Conservation (phyloP, 2,113 vertebrate genomes). For the Ptyas mucosa region DNA sequence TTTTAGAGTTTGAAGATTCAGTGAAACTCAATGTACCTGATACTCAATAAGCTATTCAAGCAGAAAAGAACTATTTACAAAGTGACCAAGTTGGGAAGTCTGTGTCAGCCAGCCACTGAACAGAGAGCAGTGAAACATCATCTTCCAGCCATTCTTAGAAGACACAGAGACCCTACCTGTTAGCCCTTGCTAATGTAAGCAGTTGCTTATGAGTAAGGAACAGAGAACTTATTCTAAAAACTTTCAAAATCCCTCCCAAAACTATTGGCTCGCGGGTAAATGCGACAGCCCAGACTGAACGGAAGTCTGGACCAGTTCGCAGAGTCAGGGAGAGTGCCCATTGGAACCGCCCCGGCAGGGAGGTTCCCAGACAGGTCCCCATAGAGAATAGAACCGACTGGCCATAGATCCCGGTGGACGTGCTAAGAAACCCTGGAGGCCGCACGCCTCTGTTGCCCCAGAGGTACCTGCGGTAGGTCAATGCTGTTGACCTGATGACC, state of each 20-base stretch:
- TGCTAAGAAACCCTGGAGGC: too few species aligned
- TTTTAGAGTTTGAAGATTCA: background rate
- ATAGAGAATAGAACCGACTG: too few species aligned
- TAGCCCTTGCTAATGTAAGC: background rate
- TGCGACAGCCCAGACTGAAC: too few species aligned
- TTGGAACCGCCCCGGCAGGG: too few species aligned
- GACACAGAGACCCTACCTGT: background rate
- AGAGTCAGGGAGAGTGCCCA: too few species aligned
- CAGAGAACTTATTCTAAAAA: background rate
- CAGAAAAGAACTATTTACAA: background rate
- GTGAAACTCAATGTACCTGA: background rate
- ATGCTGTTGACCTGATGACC: too few species aligned
- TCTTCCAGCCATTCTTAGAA: background rate
- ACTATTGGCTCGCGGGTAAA: background rate
- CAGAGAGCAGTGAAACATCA: background rate
- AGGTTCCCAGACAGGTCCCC: too few species aligned
- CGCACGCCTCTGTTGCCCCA: too few species aligned
- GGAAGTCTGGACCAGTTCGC: too few species aligned
- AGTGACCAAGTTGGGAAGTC: background rate
- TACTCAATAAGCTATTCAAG: background rate
- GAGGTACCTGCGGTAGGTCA: too few species aligned
- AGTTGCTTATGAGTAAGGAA: background rate
- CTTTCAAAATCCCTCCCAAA: background rate
- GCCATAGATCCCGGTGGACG: too few species aligned
- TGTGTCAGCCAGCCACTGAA: background rate